These are phyloP conservation scores for Heterotis niloticus DNA, from an alignment of 2,113 vertebrate genomes.

Conservation along the genomic window DNA sequence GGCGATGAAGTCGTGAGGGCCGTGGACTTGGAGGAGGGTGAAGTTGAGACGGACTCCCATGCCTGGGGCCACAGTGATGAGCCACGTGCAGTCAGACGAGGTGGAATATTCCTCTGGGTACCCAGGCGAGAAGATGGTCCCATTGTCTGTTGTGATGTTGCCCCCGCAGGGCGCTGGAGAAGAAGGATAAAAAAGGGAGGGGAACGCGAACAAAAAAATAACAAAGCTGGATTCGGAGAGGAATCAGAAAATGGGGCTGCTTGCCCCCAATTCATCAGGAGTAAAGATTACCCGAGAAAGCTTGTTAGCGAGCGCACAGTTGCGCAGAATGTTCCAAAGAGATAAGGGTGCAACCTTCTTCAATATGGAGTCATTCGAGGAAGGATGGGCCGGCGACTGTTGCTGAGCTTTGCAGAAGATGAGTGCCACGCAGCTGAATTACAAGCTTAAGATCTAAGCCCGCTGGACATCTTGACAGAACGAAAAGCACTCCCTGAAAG, in stretches of 20 bases:
- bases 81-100: conserved; percentile 90
- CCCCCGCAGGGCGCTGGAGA: conserved; percentile 84
- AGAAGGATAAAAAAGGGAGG: conserved; percentile 29
- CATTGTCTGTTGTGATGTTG: conserved; percentile 85
- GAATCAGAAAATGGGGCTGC: conserved; percentile 35
- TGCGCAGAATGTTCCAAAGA: conserved; percentile 59
- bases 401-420: conserved; percentile 1
- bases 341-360: conserved; percentile 61
- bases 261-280: conserved; percentile 47
- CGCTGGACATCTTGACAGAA: conserved; percentile 22
- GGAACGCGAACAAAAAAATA: conserved; percentile 33
- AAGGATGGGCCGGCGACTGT: conserved; percentile 10
- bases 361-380: conserved; percentile 42
- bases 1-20: conserved; percentile 90
- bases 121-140: conserved; percentile 92
- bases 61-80: conserved; percentile 80
- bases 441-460: conserved; percentile 15
- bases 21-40: conserved; percentile 86
- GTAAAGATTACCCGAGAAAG: conserved; percentile 65
- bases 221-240: conserved; percentile 40
- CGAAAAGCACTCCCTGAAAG: conserved; percentile 9
- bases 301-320: conserved; percentile 61
- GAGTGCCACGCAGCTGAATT: conserved; percentile 35
- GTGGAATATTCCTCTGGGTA: conserved; percentile 90
- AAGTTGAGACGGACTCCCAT: conserved; percentile 89